phyloP scores from a whole-genome alignment of 2,888 invertebrate genomes.

The Toxonevra muliebris region DNA sequence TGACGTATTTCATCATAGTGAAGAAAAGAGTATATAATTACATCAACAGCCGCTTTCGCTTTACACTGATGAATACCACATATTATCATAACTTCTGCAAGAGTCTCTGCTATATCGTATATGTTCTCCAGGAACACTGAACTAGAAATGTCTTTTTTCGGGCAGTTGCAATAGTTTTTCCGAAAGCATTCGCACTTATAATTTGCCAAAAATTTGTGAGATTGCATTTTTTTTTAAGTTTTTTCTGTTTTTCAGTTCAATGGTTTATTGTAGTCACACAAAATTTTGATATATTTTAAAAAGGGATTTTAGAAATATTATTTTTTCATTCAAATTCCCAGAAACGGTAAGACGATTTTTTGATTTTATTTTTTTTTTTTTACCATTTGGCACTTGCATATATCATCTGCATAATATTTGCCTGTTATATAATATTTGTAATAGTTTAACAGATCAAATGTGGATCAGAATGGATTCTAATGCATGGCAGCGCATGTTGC shows the following conservation, averaged over 20 bases:
- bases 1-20: constrained; percentile 55
- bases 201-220: constrained; percentile 39
- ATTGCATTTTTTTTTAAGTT: constrained; percentile 20
- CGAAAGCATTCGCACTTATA: constrained; percentile 42
- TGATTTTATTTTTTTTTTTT: no score
- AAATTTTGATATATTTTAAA: constrained; percentile 13
- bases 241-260: background rate
- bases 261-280: background rate
- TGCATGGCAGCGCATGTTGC: constrained; percentile 6
- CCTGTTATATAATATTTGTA: background rate
- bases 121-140: constrained; percentile 33
- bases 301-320: background rate
- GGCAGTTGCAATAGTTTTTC: constrained; percentile 38
- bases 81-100: constrained; percentile 36
- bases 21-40: constrained; percentile 52
- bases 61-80: constrained; percentile 57
- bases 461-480: background rate
- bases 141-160: constrained; percentile 20
- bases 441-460: no score
- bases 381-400: background rate
- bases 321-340: constrained; percentile 23
- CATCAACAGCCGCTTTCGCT: constrained; percentile 49
- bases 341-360: background rate
- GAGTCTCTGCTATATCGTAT: constrained; percentile 27
- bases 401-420: background rate